Conservation (phyloP, 2,113 vertebrate species). For the Ophthalmolycus amberensis region DNA sequence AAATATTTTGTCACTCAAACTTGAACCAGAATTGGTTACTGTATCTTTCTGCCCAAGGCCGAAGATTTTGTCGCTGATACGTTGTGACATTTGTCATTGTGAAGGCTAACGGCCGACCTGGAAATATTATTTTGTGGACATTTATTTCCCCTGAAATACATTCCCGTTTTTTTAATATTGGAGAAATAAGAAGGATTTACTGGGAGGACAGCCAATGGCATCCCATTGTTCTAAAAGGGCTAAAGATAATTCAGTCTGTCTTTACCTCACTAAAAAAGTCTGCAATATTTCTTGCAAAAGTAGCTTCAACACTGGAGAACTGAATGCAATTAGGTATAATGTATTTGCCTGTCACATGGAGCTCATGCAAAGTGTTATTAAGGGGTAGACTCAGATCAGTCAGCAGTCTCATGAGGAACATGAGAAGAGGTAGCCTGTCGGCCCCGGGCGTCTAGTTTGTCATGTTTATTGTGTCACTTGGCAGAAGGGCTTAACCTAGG, state of each 20-base stretch:
- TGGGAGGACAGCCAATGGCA: slow-evolving; percentile 49
- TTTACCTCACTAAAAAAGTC: slow-evolving; percentile 53
- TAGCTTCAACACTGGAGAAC: slow-evolving; percentile 19
- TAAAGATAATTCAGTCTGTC: slow-evolving; percentile 53
- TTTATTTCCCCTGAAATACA: slow-evolving; percentile 14
- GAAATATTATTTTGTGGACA: slow-evolving; percentile 8
- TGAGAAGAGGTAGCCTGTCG: slow-evolving; percentile 37
- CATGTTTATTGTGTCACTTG: slow-evolving; percentile 81
- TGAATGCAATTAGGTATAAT: slow-evolving; percentile 35
- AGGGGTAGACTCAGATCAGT: slow-evolving; percentile 58
- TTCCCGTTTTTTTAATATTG: slow-evolving; percentile 36
- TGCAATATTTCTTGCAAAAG: slow-evolving; percentile 37
- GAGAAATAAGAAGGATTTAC: slow-evolving; percentile 46
- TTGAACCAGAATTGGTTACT: not conserved
- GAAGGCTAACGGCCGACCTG: slow-evolving; percentile 23
- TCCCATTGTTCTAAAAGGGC: slow-evolving; percentile 46
- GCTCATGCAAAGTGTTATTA: slow-evolving; percentile 59
- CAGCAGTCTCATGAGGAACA: slow-evolving; percentile 66
- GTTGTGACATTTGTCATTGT: slow-evolving; percentile 17
- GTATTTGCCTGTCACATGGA: slow-evolving; percentile 45
- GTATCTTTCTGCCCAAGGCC: not conserved
- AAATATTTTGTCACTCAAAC: slow-evolving; percentile 5
- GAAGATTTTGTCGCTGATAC: slow-evolving; percentile 6
- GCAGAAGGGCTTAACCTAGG: slow-evolving; percentile 81
- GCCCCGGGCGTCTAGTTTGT: slow-evolving; percentile 74